Base-by-base conservation (phyloP, 1,140 invertebrate species). In the Lepidurus couesii region DNA sequence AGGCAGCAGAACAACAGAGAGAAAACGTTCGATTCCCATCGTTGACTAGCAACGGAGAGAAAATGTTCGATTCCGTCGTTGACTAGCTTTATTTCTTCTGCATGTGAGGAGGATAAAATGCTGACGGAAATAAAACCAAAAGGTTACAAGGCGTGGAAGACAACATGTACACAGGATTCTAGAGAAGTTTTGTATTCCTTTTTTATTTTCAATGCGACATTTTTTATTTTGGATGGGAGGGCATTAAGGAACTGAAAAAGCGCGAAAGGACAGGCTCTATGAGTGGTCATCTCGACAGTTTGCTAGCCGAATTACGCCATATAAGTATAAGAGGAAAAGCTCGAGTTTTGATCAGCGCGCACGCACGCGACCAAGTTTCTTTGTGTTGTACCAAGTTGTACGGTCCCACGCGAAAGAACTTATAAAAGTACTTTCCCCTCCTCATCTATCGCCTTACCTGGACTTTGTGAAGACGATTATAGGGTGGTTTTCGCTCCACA, bases 401-500 rank as follows among this genome's bases (percentile, higher is more conserved):
- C 53, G 16, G 16, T 65, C 21, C 8, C 6, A n/a, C 6, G 53
- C 16, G 53, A 7, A 7, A 65, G 13, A n/a, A 65, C 16, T n/a
- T n/a, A 21, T 21, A 65, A 13, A 9, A 16, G 53, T 47, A 47
- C 45, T 65, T 21, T 21, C 53, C 53, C 13, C 21, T 65, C 53
- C 16, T 21, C 21, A n/a, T 65, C 21, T 65, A 65, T 65, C 53
- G 53, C 13, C 13, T n/a, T 65, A 13, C 53, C 53, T 65, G 21
- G 53, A 65, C 53, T 65, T 65, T 16, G 53, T 65, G 21, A 13
- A 21, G 53, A 65, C 53, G 53, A 65, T 65, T 65, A 65, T 65
- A 65, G 53, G 53, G 53, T 65, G 16, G 53, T 65, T 9, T 65
- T 65, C 53, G 13, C 53, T 65, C 13, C 53, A 65, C 53, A 65